A percentile compares a stretch with the other conserved stretches of the same genome.
These are phyloP conservation scores for Heloderma charlesbogerti DNA, from an alignment of 2,113 vertebrate species.

Conservation along the genomic window DNA sequence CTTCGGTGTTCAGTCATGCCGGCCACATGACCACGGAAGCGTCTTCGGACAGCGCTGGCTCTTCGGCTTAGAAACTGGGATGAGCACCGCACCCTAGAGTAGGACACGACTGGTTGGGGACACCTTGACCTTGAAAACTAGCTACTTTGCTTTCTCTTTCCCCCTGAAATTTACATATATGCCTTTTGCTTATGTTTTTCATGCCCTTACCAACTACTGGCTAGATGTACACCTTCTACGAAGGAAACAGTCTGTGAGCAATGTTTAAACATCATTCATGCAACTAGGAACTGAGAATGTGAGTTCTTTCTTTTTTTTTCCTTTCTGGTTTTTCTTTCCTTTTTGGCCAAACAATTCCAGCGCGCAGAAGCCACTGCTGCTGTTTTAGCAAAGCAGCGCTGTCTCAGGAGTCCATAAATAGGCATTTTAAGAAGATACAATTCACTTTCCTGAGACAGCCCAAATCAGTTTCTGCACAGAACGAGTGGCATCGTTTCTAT, in stretches of 20 bases:
- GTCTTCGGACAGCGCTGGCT: too few relatives aligned
- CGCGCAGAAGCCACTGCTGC: background rate
- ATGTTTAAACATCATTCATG: constrained; percentile 7
- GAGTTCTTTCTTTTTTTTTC: background rate
- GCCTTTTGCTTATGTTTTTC: constrained; percentile 12
- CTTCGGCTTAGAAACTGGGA: too few relatives aligned
- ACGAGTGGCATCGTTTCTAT: background rate
- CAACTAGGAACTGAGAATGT: constrained; percentile 2
- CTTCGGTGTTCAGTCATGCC: too few relatives aligned
- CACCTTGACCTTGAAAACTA: too few relatives aligned
- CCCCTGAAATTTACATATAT: background rate
- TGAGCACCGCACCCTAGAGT: too few relatives aligned
- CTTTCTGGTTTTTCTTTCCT: background rate
- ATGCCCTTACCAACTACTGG: constrained; percentile 8
- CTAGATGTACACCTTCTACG: background rate
- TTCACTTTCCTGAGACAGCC: background rate
- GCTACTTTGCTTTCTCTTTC: background rate
- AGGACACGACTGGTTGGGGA: too few relatives aligned
- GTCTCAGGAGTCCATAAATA: background rate
- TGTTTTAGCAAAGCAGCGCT: background rate
- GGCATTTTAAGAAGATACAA: background rate
- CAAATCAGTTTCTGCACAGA: background rate
- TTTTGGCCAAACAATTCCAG: background rate
- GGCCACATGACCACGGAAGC: too few relatives aligned
- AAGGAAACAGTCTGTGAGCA: background rate